Evolutionary conservation across 2,888 invertebrate species (phyloP).

Genomic region (Koerneria pararmatus): DNA sequence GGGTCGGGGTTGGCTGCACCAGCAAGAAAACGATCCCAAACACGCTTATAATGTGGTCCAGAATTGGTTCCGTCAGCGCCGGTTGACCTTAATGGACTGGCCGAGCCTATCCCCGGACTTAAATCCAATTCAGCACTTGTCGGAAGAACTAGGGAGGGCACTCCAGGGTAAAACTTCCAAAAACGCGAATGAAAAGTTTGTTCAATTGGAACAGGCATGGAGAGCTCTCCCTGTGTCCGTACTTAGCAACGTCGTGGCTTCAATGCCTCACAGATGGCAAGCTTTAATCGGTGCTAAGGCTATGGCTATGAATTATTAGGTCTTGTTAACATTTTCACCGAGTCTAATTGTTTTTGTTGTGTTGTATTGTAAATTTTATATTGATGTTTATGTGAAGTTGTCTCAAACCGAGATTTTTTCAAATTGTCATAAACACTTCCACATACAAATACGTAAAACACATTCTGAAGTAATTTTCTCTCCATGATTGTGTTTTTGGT

Average conservation of each 20-base stretch:
- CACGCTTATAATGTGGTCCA: slow-evolving; percentile 8
- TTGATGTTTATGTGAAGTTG: too few relatives aligned
- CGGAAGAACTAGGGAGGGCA: slow-evolving; percentile 19
- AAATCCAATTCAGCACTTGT: slow-evolving; percentile 27
- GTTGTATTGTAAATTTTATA: too few relatives aligned
- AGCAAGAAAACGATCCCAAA: slow-evolving; percentile 30
- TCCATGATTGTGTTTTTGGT: too few relatives aligned
- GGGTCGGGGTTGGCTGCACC: slow-evolving; percentile 17
- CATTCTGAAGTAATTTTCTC: too few relatives aligned
- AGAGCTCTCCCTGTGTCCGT: background rate
- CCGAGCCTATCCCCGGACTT: slow-evolving; percentile 23
- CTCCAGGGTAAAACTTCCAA: slow-evolving; percentile 1
- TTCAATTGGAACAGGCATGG: slow-evolving; percentile 12
- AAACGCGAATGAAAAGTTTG: slow-evolving; percentile 14
- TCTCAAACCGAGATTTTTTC: too few relatives aligned
- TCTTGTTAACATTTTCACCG: too few relatives aligned
- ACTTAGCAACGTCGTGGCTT: slow-evolving; percentile 5
- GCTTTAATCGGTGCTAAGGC: slow-evolving; percentile 8
- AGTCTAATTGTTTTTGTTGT: too few relatives aligned
- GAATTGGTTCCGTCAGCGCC: background rate
- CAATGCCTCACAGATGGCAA: slow-evolving; percentile 15
- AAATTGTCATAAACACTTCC: too few relatives aligned
- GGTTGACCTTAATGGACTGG: slow-evolving; percentile 17
- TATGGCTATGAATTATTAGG: too few relatives aligned
- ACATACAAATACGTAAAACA: too few relatives aligned